Base-by-base conservation (phyloP, 1,140 invertebrate species). In the Hermetia illucens region DNA sequence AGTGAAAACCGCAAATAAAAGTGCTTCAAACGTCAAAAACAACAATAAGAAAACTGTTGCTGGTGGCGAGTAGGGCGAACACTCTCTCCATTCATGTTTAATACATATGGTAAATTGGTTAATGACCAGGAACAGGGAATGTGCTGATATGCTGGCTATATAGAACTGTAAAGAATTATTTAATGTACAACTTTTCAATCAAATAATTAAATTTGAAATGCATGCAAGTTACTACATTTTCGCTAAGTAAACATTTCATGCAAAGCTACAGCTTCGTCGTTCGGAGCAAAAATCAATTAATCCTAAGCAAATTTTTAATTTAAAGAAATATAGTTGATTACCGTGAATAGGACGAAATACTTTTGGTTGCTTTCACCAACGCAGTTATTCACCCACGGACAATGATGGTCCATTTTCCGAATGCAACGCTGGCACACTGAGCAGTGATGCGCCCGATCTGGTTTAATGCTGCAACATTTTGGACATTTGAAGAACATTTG, bases 291-390 rank as follows among this genome's bases (percentile, higher is more conserved):
- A n/a, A n/a, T n/a, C n/a, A n/a, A n/a, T n/a, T n/a, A n/a, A n/a
- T n/a, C n/a, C n/a, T n/a, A n/a, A n/a, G n/a, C n/a, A n/a, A n/a
- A n/a, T n/a, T n/a, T n/a, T n/a, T n/a, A n/a, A n/a, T n/a, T n/a
- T 57, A 84, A 72, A 56, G 44, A 48, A 34, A 30, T 21, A 39
- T 24, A 30, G 10, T 27, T 21, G 15, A 41, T 79, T 70, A 97
- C 93, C 36, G 94, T 98, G 67, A 98, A 98, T 34, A 98, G 69
- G 44, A 98, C 92, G 73, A 99, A 98, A 67, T 86, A 98, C 65
- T 98, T 98, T 70, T 98, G 96, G 74, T 99, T 99, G 55, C 89
- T 92, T 68, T 98, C 93, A 5, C 95, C 96, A 4, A 99, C 93
- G 68, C 96, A 99, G 62, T 99, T 99, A 57, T 98, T 98, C 1